Evolutionary conservation across 2,797 vertebrate genomes (phyloP).

Genomic region (Sebastes matsubarae): DNA sequence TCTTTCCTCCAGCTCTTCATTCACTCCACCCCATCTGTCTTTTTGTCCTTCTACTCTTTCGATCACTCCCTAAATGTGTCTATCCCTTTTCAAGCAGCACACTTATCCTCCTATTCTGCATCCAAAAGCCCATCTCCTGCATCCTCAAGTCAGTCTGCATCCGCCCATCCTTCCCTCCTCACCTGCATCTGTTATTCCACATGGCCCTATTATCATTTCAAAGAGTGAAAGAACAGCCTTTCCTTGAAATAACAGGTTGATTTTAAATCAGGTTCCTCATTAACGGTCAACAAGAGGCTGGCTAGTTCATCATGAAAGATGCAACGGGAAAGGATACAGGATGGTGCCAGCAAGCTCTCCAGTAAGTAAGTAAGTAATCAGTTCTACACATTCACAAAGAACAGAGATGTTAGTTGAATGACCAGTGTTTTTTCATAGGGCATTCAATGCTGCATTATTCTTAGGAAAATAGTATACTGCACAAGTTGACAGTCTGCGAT

Average conservation of each 20-base stretch:
- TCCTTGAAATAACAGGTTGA: constrained; percentile 55
- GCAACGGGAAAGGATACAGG: constrained; percentile 40
- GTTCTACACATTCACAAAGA: neutral
- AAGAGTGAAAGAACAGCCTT: constrained; percentile 58
- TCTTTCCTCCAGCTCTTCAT: neutral
- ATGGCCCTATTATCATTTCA: constrained; percentile 81
- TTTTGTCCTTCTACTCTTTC: neutral
- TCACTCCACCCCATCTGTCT: neutral
- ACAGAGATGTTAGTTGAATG: neutral
- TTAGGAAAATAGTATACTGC: neutral
- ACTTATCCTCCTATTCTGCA: neutral
- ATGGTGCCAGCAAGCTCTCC: constrained; percentile 14
- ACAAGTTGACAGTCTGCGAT: neutral
- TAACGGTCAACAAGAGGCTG: constrained; percentile 51
- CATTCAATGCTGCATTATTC: neutral
- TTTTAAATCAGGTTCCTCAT: constrained; percentile 65
- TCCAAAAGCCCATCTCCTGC: neutral
- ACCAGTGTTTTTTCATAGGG: neutral
- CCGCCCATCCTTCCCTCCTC: neutral
- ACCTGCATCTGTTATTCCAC: constrained; percentile 71
- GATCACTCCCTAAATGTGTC: neutral
- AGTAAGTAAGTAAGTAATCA: neutral
- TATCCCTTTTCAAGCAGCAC: neutral
- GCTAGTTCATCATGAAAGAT: constrained; percentile 54
- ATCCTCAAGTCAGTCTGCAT: neutral